Evolutionary conservation across 2,888 invertebrate species (phyloP), one percentile per base, ranked within the genome.

Genomic region (Pachycephus smyrnensis): DNA sequence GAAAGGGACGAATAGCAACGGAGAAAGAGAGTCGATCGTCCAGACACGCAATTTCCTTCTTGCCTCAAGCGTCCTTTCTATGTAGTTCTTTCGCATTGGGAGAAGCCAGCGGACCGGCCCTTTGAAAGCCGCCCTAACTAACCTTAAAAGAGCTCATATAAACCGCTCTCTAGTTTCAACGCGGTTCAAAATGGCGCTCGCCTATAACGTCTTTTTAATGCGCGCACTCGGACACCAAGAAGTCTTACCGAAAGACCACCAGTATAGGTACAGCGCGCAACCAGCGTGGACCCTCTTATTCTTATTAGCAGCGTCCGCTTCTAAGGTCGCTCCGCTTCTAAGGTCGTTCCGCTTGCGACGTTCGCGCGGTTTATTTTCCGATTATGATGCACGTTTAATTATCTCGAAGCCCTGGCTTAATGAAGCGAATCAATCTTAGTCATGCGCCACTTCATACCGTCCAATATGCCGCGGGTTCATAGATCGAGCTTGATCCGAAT

Each of bases 351-450:
- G 32, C 71, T 71, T 12, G 73, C 73, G 40, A 37, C 73, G 31
- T 71, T 37, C 69, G 78, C 69, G 68, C 75, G 80, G 80, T 84
- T 84, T 84, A 86, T 86, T 82, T 80, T 81, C 76, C 83, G 85
- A 84, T 86, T 84, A 82, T 86, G 84, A 84, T 81, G 84, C 81
- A 79, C 83, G 82, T 85, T 86, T 86, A 86, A 86, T 84, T 86
- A 83, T 84, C 84, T 82, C 79, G 71, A 76, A 79, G 73, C 79
- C 79, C 76, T 73, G 76, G 76, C 79, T 78, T 84, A 86, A 86
- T 84, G 84, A 82, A 84, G 84, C 81, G 80, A 84, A 86, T 86
- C 85, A 86, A 86, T 86, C 86, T 86, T 82, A 82, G 80, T 80
- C 82, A 80, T 77, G 80, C 81, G 80, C 81, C 81, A 82, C 84